Percentiles rank a stretch among this genome's conserved stretches.
These are phyloP conservation scores for Synergus umbraculus DNA, from an alignment of 2,888 invertebrate species.

Conservation along the genomic window DNA sequence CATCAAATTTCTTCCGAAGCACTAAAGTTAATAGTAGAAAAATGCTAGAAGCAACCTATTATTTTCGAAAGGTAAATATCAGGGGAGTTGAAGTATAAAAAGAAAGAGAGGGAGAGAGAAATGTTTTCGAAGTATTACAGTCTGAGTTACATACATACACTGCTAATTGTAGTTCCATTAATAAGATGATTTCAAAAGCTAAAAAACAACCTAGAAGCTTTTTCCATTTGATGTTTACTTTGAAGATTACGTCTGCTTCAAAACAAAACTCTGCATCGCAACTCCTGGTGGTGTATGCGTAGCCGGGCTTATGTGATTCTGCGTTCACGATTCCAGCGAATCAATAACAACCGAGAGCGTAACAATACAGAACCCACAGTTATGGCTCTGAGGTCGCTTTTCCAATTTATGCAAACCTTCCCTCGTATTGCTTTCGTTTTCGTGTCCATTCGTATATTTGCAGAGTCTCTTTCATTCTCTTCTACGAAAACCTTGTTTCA, in stretches of 20 bases:
- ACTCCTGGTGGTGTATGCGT: not conserved
- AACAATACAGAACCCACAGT: slow-evolving; percentile 29
- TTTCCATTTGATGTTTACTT: slow-evolving; percentile 6
- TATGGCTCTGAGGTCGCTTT: slow-evolving; percentile 37
- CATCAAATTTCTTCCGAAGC: not conserved
- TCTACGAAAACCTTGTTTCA: not conserved
- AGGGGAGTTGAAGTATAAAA: not conserved
- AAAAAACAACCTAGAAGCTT: not conserved
- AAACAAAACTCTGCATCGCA: not conserved
- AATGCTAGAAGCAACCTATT: not conserved
- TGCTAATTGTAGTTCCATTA: no score
- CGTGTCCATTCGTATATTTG: slow-evolving; percentile 1
- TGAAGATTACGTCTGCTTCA: not conserved
- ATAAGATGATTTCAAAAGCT: not conserved
- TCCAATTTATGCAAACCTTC: slow-evolving; percentile 33
- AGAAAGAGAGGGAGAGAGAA: not conserved
- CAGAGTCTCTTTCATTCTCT: not conserved
- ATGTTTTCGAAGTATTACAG: slow-evolving; percentile 2
- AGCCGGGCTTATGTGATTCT: slow-evolving; percentile 32
- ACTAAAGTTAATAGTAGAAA: not conserved
- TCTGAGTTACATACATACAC: not conserved
- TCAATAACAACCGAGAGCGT: slow-evolving; percentile 36
- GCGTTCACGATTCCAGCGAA: slow-evolving; percentile 21
- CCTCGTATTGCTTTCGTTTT: slow-evolving; percentile 11
- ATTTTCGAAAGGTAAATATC: not conserved